phyloP scores from a whole-genome alignment of 2,113 vertebrate species.

The Emberiza fucata region DNA sequence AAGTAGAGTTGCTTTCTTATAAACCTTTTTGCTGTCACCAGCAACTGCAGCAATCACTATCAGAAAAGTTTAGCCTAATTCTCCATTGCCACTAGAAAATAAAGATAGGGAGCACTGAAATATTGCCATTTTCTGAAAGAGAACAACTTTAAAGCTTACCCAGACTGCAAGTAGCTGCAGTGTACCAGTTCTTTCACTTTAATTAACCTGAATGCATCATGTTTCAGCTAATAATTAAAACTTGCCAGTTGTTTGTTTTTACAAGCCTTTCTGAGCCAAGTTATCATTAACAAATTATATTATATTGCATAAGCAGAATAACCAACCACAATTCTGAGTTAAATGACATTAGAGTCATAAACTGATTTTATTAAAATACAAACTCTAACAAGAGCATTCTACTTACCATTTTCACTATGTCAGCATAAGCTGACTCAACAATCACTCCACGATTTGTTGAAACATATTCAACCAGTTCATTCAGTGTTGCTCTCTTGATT shows the following conservation, averaged over 20 bases:
- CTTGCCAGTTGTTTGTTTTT: not conserved
- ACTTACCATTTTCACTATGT: constrained; percentile 97
- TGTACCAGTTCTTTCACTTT: not conserved
- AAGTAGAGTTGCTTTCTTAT: not conserved
- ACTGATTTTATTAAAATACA: not conserved
- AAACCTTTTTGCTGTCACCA: not conserved
- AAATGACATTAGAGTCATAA: not conserved
- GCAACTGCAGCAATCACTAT: not conserved
- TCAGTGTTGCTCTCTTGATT: constrained; percentile 95
- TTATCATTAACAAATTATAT: not conserved
- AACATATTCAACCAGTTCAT: constrained; percentile 96
- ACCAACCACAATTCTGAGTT: not conserved
- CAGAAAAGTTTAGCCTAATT: not conserved
- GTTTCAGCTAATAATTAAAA: constrained; percentile 25
- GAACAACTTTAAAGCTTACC: not conserved
- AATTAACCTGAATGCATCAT: not conserved
- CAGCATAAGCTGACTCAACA: constrained; percentile 91
- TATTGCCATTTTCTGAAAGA: not conserved
- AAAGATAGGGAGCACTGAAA: not conserved
- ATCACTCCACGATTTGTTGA: constrained; percentile 95
- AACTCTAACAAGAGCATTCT: constrained; percentile 8
- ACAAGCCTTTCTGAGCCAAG: not conserved
- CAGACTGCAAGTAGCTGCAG: not conserved
- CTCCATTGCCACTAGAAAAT: not conserved
- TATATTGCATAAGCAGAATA: not conserved